Conservation (phyloP, 2,113 vertebrate species). For the Tonatia bakeri region DNA sequence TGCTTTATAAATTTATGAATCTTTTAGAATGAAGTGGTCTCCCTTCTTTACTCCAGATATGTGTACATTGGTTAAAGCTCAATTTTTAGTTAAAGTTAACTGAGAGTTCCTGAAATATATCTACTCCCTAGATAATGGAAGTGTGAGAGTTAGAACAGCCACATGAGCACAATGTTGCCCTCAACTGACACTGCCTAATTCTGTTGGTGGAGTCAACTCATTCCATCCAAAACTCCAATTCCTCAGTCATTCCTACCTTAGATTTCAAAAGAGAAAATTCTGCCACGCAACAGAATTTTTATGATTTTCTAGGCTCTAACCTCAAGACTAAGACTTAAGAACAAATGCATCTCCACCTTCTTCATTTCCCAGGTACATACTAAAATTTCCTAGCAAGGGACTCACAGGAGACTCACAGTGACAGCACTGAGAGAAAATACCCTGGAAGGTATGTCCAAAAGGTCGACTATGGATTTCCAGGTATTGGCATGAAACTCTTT, state of each 20-base stretch:
- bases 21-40: background rate
- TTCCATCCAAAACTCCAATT: background rate
- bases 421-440: background rate
- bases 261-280: background rate
- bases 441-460: background rate
- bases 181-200: background rate
- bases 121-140: background rate
- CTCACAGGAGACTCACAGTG: background rate
- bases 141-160: background rate
- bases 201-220: background rate
- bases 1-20: background rate
- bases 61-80: background rate
- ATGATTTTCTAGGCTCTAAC: background rate
- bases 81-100: background rate
- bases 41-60: background rate
- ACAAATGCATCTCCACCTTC: background rate
- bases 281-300: background rate
- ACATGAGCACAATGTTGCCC: background rate
- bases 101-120: background rate
- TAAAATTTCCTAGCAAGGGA: background rate
- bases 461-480: no score
- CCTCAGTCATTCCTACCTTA: background rate
- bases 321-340: background rate
- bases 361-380: background rate
- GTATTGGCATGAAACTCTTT: background rate